phyloP scores from a whole-genome alignment of 2,113 vertebrate genomes.

The Oryzias melastigma region DNA sequence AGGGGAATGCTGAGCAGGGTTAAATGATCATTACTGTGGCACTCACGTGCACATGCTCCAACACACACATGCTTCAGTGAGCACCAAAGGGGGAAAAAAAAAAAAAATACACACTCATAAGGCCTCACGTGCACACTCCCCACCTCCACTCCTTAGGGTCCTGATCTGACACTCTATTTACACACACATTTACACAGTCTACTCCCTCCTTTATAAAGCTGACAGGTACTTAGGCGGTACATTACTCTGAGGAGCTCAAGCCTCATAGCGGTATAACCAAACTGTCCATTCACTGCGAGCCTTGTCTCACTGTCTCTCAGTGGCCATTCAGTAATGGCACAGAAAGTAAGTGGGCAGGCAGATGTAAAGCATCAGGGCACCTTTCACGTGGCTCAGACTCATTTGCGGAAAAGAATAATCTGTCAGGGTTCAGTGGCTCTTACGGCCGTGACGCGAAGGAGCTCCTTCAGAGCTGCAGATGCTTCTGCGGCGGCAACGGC shows the following conservation, averaged over 20 bases:
- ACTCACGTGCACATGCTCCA: constrained; percentile 49
- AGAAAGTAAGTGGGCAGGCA: constrained; percentile 44
- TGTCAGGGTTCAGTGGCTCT: constrained; percentile 30
- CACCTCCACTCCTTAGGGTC: constrained; percentile 73
- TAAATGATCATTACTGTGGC: constrained; percentile 73
- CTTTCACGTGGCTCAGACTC: constrained; percentile 22
- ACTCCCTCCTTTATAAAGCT: constrained; percentile 73
- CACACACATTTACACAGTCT: constrained; percentile 75
- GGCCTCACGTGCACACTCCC: constrained; percentile 36
- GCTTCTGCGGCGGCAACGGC: neutral
- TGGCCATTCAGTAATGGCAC: constrained; percentile 65
- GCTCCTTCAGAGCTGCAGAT: constrained; percentile 3
- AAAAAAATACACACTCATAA: constrained; percentile 15
- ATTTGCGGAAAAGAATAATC: constrained; percentile 24
- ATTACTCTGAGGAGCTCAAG: constrained; percentile 72
- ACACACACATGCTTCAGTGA: constrained; percentile 40
- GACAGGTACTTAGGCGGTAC: constrained; percentile 78
- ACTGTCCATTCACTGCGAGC: constrained; percentile 60
- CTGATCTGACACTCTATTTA: constrained; percentile 78
- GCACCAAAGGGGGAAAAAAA: constrained; percentile 9
- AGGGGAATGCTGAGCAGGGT: constrained; percentile 72
- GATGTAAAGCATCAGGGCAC: constrained; percentile 36
- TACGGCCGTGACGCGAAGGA: neutral
- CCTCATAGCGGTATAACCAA: constrained; percentile 61
- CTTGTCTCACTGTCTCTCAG: constrained; percentile 67